These are phyloP conservation scores for Uloborus diversus DNA, from an alignment of 1,140 invertebrate species.

Conservation along the genomic window DNA sequence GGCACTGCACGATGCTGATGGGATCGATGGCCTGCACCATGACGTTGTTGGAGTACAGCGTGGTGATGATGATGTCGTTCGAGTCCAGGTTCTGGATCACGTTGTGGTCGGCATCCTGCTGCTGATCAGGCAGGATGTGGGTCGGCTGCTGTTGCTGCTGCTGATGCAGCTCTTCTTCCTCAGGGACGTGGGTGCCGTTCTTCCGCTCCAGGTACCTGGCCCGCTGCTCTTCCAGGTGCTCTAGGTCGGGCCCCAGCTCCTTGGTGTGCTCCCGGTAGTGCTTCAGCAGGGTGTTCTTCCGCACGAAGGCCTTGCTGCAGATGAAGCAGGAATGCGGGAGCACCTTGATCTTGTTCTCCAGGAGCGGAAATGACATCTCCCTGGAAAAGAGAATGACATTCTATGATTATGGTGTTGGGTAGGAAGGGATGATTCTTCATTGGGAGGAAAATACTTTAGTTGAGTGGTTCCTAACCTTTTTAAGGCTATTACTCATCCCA, in stretches of 20 bases:
- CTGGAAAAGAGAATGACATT: too few species aligned
- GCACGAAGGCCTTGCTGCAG: conserved; percentile 49
- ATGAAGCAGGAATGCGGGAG: conserved; percentile 50
- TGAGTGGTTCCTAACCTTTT: too few species aligned
- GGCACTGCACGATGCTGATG: conserved; percentile 31
- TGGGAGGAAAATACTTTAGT: too few species aligned
- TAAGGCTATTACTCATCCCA: too few species aligned
- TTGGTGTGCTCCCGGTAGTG: conserved; percentile 44
- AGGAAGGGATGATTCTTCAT: too few species aligned
- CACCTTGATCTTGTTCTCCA: conserved; percentile 50
- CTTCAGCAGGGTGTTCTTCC: conserved; percentile 48
- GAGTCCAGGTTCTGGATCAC: conserved; percentile 49
- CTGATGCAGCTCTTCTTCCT: not conserved
- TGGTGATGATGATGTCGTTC: conserved; percentile 42
- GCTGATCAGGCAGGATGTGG: not conserved
- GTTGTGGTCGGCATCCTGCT: conserved; percentile 34
- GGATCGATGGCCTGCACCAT: conserved; percentile 48
- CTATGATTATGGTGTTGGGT: too few species aligned
- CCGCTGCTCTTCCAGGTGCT: conserved; percentile 26
- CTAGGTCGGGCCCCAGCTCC: conserved; percentile 33
- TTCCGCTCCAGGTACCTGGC: conserved; percentile 27
- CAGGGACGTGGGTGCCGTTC: not conserved
- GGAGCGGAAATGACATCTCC: conserved; percentile 19
- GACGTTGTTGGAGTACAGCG: conserved; percentile 11
- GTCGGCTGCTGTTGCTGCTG: too few species aligned